Percentiles rank a stretch among this genome's conserved stretches.
These are phyloP conservation scores for Astreopora myriophthalma DNA, from an alignment of 64 coral and sea anemone genomes.

Conservation along the genomic window DNA sequence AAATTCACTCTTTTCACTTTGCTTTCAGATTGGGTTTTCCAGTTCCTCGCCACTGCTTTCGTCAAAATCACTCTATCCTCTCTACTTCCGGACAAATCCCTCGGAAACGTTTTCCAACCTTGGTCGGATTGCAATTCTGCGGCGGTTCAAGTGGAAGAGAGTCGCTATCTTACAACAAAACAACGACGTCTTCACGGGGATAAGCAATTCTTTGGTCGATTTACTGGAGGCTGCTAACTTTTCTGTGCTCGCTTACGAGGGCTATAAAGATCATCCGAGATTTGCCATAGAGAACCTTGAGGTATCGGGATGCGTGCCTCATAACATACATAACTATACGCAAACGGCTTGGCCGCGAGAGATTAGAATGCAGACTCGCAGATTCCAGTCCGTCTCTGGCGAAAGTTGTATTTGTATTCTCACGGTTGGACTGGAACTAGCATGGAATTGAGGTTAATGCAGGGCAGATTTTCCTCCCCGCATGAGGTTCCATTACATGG, in stretches of 20 bases:
- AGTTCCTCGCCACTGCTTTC: constrained; percentile 69
- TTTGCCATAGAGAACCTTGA: constrained; percentile 65
- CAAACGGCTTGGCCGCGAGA: too few relatives aligned
- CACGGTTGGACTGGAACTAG: too few relatives aligned
- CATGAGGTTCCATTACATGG: too few relatives aligned
- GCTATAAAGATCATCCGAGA: constrained; percentile 68
- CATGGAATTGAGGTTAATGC: too few relatives aligned
- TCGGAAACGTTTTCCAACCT: constrained; percentile 71
- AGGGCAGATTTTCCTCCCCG: too few relatives aligned
- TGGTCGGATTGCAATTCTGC: constrained; percentile 71
- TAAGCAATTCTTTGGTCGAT: constrained; percentile 69
- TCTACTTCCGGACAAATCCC: constrained; percentile 78
- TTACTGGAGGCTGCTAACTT: constrained; percentile 56
- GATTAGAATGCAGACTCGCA: too few relatives aligned
- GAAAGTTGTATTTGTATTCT: too few relatives aligned
- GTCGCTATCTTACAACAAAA: constrained; percentile 80
- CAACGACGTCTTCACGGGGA: constrained; percentile 86
- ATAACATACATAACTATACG: too few relatives aligned
- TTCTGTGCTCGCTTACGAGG: constrained; percentile 64
- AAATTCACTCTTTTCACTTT: background rate
- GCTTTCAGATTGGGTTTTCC: constrained; percentile 65
- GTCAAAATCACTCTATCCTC: constrained; percentile 36
- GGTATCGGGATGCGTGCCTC: constrained; percentile 41
- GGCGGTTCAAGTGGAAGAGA: constrained; percentile 77
- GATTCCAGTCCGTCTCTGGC: too few relatives aligned